phyloP scores from a whole-genome alignment of 1,140 invertebrate species.

The Trichogramma pretiosum region DNA sequence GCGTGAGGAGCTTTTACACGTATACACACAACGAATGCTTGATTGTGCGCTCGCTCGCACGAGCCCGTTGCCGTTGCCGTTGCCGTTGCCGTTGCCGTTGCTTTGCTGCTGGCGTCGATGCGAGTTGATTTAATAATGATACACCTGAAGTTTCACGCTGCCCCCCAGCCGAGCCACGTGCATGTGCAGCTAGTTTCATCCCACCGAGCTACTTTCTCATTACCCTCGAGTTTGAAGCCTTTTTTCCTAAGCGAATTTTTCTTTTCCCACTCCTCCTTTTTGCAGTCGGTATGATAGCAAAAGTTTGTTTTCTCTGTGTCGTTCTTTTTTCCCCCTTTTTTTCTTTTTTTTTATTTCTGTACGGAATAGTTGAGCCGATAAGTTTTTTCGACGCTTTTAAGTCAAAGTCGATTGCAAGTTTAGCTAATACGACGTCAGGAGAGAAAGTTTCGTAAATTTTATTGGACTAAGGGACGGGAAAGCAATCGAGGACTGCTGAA shows the following conservation, averaged over 20 bases:
- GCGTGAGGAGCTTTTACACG: no score
- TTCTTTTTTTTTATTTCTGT: no score
- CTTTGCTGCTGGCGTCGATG: neutral
- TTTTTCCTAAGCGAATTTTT: no score
- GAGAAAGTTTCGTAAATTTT: conserved; percentile 7
- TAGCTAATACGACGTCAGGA: neutral
- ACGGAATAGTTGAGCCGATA: neutral
- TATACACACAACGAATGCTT: no score
- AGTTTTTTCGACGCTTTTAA: conserved; percentile 1
- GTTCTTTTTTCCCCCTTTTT: no score
- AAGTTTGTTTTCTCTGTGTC: neutral
- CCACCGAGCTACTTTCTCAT: neutral
- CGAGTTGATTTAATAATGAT: conserved; percentile 10
- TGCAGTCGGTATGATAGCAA: no score
- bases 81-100: neutral
- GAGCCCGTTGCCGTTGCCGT: neutral
- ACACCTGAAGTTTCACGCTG: neutral
- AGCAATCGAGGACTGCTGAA: conserved; percentile 4
- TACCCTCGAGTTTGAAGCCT: neutral
- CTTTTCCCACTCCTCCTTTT: neutral
- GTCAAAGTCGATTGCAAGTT: conserved; percentile 1
- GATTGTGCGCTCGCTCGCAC: no score
- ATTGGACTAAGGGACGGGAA: conserved; percentile 5
- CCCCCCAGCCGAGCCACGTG: no score
- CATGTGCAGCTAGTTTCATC: no score